Evolutionary conservation across 92 coral and sea anemone genomes (phyloP), one percentile per base, ranked within the genome.

Genomic region (Zoanthus sociatus): DNA sequence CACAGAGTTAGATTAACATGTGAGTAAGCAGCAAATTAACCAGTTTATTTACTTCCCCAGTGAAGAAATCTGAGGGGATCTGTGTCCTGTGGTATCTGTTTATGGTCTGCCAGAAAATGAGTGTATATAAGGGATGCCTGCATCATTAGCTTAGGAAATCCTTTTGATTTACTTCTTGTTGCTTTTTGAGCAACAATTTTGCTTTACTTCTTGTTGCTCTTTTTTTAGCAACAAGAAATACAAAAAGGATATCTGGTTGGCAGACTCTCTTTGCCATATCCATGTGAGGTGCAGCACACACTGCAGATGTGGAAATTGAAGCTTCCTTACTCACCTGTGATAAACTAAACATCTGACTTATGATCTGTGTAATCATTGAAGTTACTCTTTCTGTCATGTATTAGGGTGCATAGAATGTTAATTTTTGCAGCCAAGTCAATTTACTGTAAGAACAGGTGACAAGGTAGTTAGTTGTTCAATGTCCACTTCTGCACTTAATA

Each of bases 1-100:
- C 70, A 64, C 70, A 64, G 16, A 64, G 70, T 64, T 64, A 64
- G 70, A 64, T 64, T 64, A 64, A 64, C 70, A 64, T 64, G 70
- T 64, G 70, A 64, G 70, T 64, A 64, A 16, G 70, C 42, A 1
- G 42, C 42, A 33, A 33, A 33, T 33, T 33, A 33, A 33, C 42
- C 42, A 33, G 42, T 33, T 64, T 7, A 64, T 64, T 53, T 53
- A 53, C 58, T 53, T 53, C 58, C 58, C 58, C 58, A 33, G 42
- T 33, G 42, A 33, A 33, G 42, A 33, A 33, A 33, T 33, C 42
- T 33, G 42, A 33, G 42, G 58, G 58, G 58, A 53, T 53, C 58
- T 53, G 58, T 53, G 58, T 53, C 4, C 58, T 53, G 4, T 53
- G 58, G 58, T 53, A 53, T 53, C 1, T 53, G 58, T 53, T 53